phyloP scores from a whole-genome alignment of 2,113 vertebrate genomes.

The Rhinolophus ferrumequinum region DNA sequence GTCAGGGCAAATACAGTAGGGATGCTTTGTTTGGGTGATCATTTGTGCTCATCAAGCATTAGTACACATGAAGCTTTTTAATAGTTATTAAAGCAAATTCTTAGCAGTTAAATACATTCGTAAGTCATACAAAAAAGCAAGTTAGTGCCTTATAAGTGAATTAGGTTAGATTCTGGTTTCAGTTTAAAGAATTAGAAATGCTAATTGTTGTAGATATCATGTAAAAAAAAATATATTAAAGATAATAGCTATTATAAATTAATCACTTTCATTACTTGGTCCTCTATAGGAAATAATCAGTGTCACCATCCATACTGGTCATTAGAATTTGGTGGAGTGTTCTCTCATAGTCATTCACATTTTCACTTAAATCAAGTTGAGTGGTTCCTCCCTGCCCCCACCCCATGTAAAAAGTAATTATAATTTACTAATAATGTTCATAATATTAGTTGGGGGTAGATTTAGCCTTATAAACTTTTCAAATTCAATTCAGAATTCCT shows the following conservation, averaged over 20 bases:
- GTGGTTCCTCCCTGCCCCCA: fast-evolving
- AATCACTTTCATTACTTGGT: not conserved
- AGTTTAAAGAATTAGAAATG: conserved; percentile 11
- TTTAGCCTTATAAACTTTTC: not conserved
- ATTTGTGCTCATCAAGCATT: not conserved
- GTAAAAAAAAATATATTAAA: not conserved
- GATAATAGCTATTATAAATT: not conserved
- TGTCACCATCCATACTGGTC: not conserved
- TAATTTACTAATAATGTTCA: not conserved
- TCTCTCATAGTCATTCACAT: not conserved
- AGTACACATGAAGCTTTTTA: not conserved
- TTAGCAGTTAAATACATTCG: not conserved
- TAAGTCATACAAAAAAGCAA: not conserved
- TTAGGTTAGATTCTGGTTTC: not conserved
- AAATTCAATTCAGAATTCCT: not conserved
- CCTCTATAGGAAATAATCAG: not conserved
- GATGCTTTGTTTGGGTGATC: not conserved
- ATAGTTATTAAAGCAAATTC: not conserved
- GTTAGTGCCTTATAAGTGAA: not conserved
- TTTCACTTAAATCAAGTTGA: not conserved
- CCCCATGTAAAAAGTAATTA: not conserved
- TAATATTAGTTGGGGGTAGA: not conserved
- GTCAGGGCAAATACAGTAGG: not conserved
- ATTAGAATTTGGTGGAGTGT: not conserved
- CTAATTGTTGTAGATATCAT: not conserved